A percentile compares a stretch with the other conserved stretches of the same genome.
Evolutionary conservation across 2,797 vertebrate genomes (phyloP).

Genomic region (Sternotherus odoratus): DNA sequence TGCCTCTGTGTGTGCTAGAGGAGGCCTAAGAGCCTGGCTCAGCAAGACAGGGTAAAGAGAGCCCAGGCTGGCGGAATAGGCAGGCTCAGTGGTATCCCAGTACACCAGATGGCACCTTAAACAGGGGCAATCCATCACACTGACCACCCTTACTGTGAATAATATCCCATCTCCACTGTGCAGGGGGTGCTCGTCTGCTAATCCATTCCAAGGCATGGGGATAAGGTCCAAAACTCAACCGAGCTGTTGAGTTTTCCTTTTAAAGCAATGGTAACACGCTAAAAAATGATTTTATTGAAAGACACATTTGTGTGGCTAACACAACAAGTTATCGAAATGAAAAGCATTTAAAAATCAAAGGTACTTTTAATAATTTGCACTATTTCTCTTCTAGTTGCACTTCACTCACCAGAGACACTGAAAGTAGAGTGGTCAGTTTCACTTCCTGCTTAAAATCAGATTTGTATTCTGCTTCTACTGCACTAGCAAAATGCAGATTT

Average conservation of each 20-base stretch:
- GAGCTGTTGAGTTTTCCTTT: neutral
- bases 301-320: neutral
- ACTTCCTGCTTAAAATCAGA: neutral
- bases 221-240: neutral
- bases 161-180: neutral
- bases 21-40: no score
- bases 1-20: no score
- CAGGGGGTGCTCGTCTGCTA: neutral
- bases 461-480: rapidly evolving
- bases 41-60: no score
- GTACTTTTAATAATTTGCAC: neutral
- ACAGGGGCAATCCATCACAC: no score
- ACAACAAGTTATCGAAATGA: neutral
- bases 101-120: no score
- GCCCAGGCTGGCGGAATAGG: no score
- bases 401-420: neutral
- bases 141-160: rapidly evolving
- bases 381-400: neutral
- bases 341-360: neutral
- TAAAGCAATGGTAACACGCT: neutral
- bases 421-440: neutral
- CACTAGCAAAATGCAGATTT: no score
- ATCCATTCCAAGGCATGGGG: neutral
- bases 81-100: no score
- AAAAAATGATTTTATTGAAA: no score